A percentile compares a stretch with the other conserved stretches of the same genome.
Evolutionary conservation across 2,113 vertebrate genomes (phyloP).

Genomic region (Lagopus leucura): DNA sequence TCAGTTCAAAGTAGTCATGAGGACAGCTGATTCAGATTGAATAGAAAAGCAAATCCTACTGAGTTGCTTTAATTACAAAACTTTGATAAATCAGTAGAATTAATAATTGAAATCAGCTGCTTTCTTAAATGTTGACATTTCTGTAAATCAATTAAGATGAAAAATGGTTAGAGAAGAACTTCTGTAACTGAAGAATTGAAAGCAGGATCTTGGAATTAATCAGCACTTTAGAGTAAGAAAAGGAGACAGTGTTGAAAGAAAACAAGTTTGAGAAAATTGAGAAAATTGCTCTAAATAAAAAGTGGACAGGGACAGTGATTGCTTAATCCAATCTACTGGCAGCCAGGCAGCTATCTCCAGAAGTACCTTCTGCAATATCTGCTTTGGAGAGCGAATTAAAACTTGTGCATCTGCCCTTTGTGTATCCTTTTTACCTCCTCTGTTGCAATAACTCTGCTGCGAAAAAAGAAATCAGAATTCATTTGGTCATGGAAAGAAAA

Average conservation of each 20-base stretch:
- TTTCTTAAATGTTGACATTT: background rate
- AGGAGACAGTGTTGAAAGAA: background rate
- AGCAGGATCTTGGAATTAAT: background rate
- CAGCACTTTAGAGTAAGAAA: background rate
- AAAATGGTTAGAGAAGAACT: background rate
- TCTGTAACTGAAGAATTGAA: background rate
- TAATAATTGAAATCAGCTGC: background rate
- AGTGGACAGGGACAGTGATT: rapidly evolving
- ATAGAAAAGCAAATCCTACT: background rate
- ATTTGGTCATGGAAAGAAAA: background rate
- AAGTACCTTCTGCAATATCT: background rate
- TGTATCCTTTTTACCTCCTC: background rate
- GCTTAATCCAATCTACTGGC: background rate
- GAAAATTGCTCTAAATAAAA: background rate
- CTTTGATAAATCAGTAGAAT: background rate
- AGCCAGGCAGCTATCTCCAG: background rate
- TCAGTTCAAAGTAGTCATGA: background rate
- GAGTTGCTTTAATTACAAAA: background rate
- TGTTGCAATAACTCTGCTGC: background rate
- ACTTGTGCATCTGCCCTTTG: background rate
- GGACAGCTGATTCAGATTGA: background rate
- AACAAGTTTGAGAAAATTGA: background rate
- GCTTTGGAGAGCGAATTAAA: background rate
- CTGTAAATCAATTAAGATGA: background rate
- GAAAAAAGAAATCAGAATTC: background rate